Conservation (phyloP, 2,797 vertebrate species). For the Pangasius macronema region DNA sequence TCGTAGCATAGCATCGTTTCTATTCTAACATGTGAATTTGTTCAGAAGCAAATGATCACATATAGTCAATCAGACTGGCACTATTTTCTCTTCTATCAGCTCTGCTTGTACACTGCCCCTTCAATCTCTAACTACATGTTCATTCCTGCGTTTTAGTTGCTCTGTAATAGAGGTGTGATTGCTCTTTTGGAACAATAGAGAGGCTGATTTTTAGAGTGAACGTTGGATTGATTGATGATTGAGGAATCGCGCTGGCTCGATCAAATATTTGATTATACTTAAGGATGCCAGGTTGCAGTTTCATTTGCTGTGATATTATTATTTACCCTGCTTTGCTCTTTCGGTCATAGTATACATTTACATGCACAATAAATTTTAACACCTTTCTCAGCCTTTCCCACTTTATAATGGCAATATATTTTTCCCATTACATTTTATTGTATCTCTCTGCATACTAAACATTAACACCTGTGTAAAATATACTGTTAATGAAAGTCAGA, state of each 20-base stretch:
- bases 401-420: not conserved
- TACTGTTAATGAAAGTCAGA: not conserved
- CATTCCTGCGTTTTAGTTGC: conserved; percentile 57
- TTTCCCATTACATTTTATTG: not conserved
- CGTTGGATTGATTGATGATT: not conserved
- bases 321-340: not conserved
- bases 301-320: not conserved
- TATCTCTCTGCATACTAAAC: not conserved
- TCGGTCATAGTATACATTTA: not conserved
- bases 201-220: conserved; percentile 61
- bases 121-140: conserved; percentile 34
- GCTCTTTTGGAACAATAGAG: conserved; percentile 46
- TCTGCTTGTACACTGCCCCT: conserved; percentile 23
- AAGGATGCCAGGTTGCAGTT: conserved; percentile 17
- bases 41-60: not conserved
- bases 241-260: not conserved
- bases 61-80: conserved; percentile 12
- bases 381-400: not conserved
- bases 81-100: conserved; percentile 18
- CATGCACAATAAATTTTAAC: not conserved
- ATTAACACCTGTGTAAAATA: not conserved
- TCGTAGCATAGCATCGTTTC: too few species aligned
- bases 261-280: conserved; percentile 68
- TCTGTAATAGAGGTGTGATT: not conserved
- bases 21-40: not conserved